These are phyloP conservation scores for Eospalax fontanierii DNA, from an alignment of 2,797 vertebrate genomes.

Conservation along the genomic window DNA sequence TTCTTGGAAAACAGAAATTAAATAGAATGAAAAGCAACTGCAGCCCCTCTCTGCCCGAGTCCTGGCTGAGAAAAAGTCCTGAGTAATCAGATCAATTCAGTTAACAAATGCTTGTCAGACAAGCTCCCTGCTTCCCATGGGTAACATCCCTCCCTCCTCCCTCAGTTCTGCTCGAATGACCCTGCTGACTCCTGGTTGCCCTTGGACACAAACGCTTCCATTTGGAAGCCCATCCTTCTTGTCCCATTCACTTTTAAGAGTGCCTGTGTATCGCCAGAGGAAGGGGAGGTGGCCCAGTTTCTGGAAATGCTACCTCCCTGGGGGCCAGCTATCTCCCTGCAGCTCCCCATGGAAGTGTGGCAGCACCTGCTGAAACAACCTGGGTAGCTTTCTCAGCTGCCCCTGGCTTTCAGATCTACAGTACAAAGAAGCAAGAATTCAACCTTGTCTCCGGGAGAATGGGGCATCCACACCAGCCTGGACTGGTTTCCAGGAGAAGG, in stretches of 20 bases:
- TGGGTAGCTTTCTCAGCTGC: neutral
- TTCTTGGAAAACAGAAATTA: conserved; percentile 84
- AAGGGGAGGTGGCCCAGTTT: conserved; percentile 62
- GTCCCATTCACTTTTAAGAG: conserved; percentile 18
- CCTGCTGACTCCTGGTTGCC: neutral
- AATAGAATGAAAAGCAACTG: conserved; percentile 77
- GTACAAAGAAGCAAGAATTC: conserved; percentile 4
- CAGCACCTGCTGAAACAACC: neutral
- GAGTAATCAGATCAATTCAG: conserved; percentile 78
- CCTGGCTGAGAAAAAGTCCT: conserved; percentile 75
- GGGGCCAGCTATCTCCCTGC: neutral
- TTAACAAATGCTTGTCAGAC: conserved; percentile 74
- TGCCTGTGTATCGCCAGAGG: neutral
- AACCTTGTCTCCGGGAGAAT: neutral
- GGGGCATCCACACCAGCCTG: neutral
- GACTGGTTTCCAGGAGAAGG: conserved; percentile 6
- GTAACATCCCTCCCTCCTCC: conserved; percentile 59
- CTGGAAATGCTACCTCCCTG: conserved; percentile 67
- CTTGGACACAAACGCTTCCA: conserved; percentile 9
- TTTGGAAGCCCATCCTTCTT: conserved; percentile 63
- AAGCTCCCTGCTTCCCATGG: conserved; percentile 49
- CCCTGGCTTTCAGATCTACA: neutral
- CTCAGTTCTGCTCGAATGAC: conserved; percentile 62
- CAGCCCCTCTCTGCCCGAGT: conserved; percentile 73
- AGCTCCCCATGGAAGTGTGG: neutral